Percentiles rank a stretch among this genome's conserved stretches.
phyloP scores from a whole-genome alignment of 2,888 invertebrate genomes.

The Meghimatium bilineatum region DNA sequence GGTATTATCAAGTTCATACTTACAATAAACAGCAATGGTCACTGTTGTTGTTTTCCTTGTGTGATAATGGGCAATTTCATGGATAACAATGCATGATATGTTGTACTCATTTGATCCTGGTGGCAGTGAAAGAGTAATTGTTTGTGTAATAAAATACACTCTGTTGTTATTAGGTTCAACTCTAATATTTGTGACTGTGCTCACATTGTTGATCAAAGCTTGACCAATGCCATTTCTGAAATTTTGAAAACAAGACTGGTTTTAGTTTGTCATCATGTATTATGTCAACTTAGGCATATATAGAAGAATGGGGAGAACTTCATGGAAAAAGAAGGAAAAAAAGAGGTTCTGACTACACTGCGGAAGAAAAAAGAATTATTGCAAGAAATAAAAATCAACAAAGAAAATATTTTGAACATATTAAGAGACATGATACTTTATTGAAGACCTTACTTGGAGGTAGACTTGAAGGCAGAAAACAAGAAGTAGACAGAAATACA shows the following conservation, averaged over 20 bases:
- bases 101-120: neutral
- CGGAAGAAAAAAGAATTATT: too few species aligned
- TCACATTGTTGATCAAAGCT: conserved; percentile 10
- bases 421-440: too few species aligned
- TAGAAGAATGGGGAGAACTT: too few species aligned
- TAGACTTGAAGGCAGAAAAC: too few species aligned
- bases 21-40: conserved; percentile 15
- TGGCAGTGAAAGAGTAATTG: neutral
- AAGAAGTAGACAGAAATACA: too few species aligned
- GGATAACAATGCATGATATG: conserved; percentile 16
- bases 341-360: too few species aligned
- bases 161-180: neutral
- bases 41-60: neutral
- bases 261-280: too few species aligned
- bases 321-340: too few species aligned
- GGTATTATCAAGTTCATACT: neutral
- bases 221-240: conserved; percentile 10
- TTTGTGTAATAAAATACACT: neutral
- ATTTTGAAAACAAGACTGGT: neutral
- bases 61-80: conserved; percentile 7
- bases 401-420: too few species aligned
- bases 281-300: too few species aligned
- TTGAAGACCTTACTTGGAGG: too few species aligned
- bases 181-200: neutral
- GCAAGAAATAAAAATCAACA: too few species aligned